Evolutionary conservation across 2,888 invertebrate genomes (phyloP), one percentile per base, ranked within the genome.

Genomic region (Cryptus armator): DNA sequence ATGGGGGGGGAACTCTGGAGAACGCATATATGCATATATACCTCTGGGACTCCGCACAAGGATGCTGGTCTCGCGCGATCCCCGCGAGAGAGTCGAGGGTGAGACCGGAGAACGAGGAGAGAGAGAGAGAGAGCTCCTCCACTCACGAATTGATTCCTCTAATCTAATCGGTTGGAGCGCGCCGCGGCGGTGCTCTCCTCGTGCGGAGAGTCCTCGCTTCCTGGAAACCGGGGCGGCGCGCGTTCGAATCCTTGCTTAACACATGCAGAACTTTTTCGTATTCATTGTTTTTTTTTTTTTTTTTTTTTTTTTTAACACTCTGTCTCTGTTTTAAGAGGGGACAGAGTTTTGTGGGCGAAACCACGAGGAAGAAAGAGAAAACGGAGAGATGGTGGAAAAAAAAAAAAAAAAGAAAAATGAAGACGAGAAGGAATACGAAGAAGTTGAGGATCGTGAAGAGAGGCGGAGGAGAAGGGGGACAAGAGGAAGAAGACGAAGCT

Each of bases 171-270:
- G 79, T 77, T 71, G 86, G 72, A 79, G 86, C 59, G 79, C 87
- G 87, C 79, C 84, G 84, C 86, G 86, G 85, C 86, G 86, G 79
- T 86, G 86, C 70, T 78, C 88, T 87, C 70, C 76, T 80, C 72
- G 71, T 46, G 46, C 77, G 77, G 77, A 77, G 83, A 10, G 72
- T 59, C 74, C 89, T 89, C 82, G 85, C 91, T 92, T 92, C 92
- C 92, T 90, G 92, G 92, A 92, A 92, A 92, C 90, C 90, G 88
- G 89, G 89, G 89, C 89, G 89, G 87, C 87, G 89, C 88, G 84
- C 87, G 85, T 87, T 87, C 88, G 84, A 43, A 37, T 80, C 81
- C 89, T 83, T 68, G 24, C 68, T 43, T 64, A 80, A 81, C 74
- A 75, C 75, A 82, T 56, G 64, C 78, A 59, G 70, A 46, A 75